Base-by-base conservation (phyloP, 2,113 vertebrate species). In the Coreoperca whiteheadi region DNA sequence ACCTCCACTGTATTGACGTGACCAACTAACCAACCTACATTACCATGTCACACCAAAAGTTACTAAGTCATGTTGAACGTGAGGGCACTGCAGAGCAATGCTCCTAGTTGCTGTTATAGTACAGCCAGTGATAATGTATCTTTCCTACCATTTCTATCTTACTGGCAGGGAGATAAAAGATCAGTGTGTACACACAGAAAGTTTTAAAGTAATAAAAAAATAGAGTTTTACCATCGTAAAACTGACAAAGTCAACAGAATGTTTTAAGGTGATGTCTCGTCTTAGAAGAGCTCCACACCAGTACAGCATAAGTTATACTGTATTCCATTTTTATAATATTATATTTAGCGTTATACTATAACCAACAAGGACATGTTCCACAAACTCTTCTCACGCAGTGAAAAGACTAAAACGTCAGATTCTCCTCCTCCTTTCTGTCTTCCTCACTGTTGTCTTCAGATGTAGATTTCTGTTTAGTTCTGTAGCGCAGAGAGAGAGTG, bases 401-500 rank as follows among this genome's bases (percentile, higher is more conserved):
- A 28, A 30, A 41, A 25, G 32, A 14, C 39, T 71, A 73, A 39
- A 0, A 34, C 0, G 23, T 63, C 63, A 80, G 48, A 15, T 23
- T 79, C 2, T 72, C 60, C 28, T 77, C 30, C 39, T 88, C 51
- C 1, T 43, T 64, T 9, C 20, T 53, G 12, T 76, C 28, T 25
- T 77, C 59, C 34, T 28, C 53, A 57, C 39, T 20, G 59, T 64
- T 48, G 39, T 74, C 60, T 18, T 60, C 28, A n/a, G 23, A 51
- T 63, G 51, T 0, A 9, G 65, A 10, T 23, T 51, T 57, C 21
- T 56, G 34, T 15, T 1, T 23, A 8, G 25, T 53, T 41, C 87
- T 93, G 69, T 83, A 34, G 20, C 69, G 41, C 0, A 78, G 4
- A 72, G 1, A 60, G 25, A 59, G 21, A 59, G 14, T 46, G 50